Base-by-base conservation (phyloP, 1,140 invertebrate genomes). In the Psilanteris sp. region DNA sequence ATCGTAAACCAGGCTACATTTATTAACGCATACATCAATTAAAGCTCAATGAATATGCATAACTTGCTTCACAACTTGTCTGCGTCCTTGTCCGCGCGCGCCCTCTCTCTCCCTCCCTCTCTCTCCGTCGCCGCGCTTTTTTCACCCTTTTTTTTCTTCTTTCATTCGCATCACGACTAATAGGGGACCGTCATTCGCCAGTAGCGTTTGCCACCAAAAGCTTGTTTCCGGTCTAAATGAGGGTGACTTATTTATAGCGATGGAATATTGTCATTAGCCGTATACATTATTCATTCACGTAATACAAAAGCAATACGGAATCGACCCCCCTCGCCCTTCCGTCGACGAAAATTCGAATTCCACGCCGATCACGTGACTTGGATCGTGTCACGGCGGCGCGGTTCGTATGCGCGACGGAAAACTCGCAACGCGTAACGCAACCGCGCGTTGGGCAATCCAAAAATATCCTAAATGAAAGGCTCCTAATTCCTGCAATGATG, bases 191-290 rank as follows among this genome's bases (percentile, higher is more conserved):
- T 54, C 61, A 55, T 74, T 59, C 61, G 20, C 37, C 43, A 37
- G 32, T 48, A 20, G 59, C 50, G 50, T 66, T 73, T 27, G 70
- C 70, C 61, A 74, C 71, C 71, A 55, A 74, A 74, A 73, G 71
- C 71, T 27, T 59, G 48, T 61, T 67, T 74, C 71, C 71, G 71
- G 61, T 48, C 39, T 36, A 48, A 37, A 57, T 27, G 44, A 61
- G 54, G 71, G 62, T 74, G 61, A 74, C 39, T 74, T 74, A 74
- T 74, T 74, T 74, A 74, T 74, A 74, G 70, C 70, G 22, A 32
- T 74, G 26, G 34, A 43, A 66, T 44, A 67, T 61, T 61, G 44
- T 61, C 61, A 59, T 66, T 66, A 44, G 22, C n/a, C 52, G 44
- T 13, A 24, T 34, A 39, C 44, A 52, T 61, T 46, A 16, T 61